These are phyloP conservation scores for Eurypyga helias DNA, from an alignment of 2,113 vertebrate genomes.

Conservation along the genomic window DNA sequence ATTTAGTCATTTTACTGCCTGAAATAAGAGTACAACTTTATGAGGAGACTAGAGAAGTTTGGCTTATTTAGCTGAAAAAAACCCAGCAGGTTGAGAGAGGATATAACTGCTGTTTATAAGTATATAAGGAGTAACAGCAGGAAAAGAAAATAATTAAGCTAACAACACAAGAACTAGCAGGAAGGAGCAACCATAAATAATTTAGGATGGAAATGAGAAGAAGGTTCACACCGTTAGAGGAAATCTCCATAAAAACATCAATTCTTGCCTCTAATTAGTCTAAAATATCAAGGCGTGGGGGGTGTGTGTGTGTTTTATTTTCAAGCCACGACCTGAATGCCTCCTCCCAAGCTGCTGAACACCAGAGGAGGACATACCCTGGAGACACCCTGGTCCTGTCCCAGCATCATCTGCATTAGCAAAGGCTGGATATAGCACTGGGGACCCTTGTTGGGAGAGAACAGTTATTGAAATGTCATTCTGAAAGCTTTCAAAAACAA, in stretches of 20 bases:
- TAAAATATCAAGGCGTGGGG: not conserved
- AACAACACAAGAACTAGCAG: not conserved
- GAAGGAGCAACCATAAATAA: slow-evolving; percentile 17
- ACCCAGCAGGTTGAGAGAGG: not conserved
- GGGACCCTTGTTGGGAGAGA: not conserved
- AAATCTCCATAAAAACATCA: not conserved
- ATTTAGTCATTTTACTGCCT: not conserved
- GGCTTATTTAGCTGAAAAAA: not conserved
- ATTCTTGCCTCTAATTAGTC: not conserved
- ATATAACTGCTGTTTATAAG: not conserved
- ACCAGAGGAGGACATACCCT: not conserved
- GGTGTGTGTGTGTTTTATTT: not conserved
- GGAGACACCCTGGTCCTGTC: rapidly evolving
- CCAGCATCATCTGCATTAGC: rapidly evolving
- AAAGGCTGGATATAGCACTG: not conserved
- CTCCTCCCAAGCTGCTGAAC: not conserved
- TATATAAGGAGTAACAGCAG: not conserved
- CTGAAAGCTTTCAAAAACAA: not conserved
- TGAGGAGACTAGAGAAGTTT: not conserved
- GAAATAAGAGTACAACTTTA: not conserved
- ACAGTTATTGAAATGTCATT: not conserved
- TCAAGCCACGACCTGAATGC: not conserved
- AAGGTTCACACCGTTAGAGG: not conserved
- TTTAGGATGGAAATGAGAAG: slow-evolving; percentile 15
- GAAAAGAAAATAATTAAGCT: slow-evolving; percentile 29